A percentile compares a stretch with the other conserved stretches of the same genome.
These are phyloP conservation scores for Coranthus polyacanthus DNA, from an alignment of 2,797 vertebrate species.

Conservation along the genomic window DNA sequence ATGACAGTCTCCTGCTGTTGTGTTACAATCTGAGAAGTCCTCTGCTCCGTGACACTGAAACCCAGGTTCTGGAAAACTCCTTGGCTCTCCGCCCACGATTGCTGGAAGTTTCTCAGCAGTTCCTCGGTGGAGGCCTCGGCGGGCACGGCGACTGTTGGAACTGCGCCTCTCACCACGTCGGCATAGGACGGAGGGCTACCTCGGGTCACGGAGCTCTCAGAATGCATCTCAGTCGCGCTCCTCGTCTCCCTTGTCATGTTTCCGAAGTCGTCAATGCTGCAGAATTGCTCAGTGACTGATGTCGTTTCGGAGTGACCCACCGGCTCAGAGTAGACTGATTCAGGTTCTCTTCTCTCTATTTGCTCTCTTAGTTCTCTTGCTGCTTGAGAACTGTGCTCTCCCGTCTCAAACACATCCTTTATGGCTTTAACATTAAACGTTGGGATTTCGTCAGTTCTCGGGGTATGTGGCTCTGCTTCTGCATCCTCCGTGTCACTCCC, in stretches of 20 bases:
- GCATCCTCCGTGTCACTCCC: slow-evolving; percentile 81
- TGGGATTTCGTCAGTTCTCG: slow-evolving; percentile 78
- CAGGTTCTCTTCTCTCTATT: slow-evolving; percentile 81
- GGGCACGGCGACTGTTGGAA: slow-evolving; percentile 83
- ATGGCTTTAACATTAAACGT: slow-evolving; percentile 86
- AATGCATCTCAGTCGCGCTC: slow-evolving; percentile 67
- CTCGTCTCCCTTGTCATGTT: slow-evolving; percentile 75
- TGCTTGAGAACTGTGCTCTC: slow-evolving; percentile 83
- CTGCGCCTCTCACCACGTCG: slow-evolving; percentile 90
- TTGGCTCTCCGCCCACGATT: slow-evolving; percentile 92
- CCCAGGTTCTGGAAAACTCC: slow-evolving; percentile 88
- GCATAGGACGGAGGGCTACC: slow-evolving; percentile 93
- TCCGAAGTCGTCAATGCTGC: slow-evolving; percentile 83
- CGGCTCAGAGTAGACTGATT: slow-evolving; percentile 51
- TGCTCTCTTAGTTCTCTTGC: slow-evolving; percentile 82
- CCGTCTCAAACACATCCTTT: slow-evolving; percentile 87
- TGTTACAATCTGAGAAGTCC: slow-evolving; percentile 85
- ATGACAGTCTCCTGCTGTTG: slow-evolving; percentile 87
- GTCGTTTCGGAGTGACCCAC: slow-evolving; percentile 73
- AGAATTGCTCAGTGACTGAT: slow-evolving; percentile 81
- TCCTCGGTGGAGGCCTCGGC: slow-evolving; percentile 85
- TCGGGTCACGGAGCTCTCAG: slow-evolving; percentile 78
- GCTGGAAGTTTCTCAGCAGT: slow-evolving; percentile 89
- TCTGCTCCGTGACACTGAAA: slow-evolving; percentile 86
- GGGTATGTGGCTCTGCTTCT: slow-evolving; percentile 71